Base-by-base conservation (phyloP, 2,888 invertebrate genomes). In the Callimorpha dominula region DNA sequence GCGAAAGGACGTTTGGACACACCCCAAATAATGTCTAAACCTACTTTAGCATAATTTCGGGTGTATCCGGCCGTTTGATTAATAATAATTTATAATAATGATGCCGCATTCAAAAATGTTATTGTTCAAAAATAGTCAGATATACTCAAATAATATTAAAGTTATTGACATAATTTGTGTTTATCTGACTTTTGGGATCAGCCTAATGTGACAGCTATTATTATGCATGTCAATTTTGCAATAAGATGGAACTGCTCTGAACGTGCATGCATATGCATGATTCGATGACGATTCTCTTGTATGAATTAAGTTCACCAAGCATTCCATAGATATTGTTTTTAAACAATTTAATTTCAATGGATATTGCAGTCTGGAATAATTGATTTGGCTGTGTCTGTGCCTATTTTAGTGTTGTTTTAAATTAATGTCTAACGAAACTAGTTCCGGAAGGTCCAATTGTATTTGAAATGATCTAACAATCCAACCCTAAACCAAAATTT, bases 251-350 rank as follows among this genome's bases (percentile, higher is more conserved):
- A 9, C 31, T 9, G 17, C 50, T 50, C 31, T 20, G 31, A 31
- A 14, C 31, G 6, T 60, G 60, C 60, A 60, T 60, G 60, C 60
- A 60, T 31, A 31, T 60, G 60, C 60, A 60, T 60, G 60, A 60
- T 31, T 57, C 60, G 14, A 31, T 60, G 31, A 31, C 5, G 31
- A 14, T 57, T 57, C 1, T 5, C 20, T 14, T 15, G 3, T 50
- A 50, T 50, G 5, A 50, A 50, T 50, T 50, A 50, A 31, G 20
- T 31, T 20, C 11, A 20, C 57, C 31, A 12, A 31, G 31, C 31
- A 31, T 31, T 31, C 31, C 31, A 31, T 1, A 31, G 31, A 31
- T 1, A 31, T 31, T 31, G 1, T 31, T 31, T 31, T 31, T 31
- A 1, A 31, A 31, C 20, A 54, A 57, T 12, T 57, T 20, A n/a